Evolutionary conservation across 2,113 vertebrate genomes (phyloP), one percentile per base, ranked within the genome.

Genomic region (Pomatostomus ruficeps): DNA sequence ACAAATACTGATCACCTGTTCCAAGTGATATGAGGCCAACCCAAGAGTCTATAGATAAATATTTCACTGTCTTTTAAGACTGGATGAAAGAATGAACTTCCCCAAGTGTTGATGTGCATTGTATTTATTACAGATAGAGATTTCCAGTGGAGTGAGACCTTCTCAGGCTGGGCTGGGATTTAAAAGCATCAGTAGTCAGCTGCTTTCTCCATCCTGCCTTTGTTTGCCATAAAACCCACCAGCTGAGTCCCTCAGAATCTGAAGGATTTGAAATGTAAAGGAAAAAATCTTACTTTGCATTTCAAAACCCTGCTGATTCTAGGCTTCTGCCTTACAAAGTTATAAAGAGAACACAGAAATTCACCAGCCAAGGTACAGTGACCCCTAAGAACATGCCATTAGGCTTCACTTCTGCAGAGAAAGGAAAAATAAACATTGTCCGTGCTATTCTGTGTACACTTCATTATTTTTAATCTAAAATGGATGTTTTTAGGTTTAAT

Each of bases 241-340:
- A 89, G 55, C 65, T 62, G 71, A 79, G 70, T 45, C 45, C 58
- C 70, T 91, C 42, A 13, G 11, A 94, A 68, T 57, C 58, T 67
- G 84, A 78, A 85, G 48, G 74, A 79, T 36, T 62, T 89, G 66
- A 93, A 92, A 82, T 38, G 31, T 33, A 73, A 82, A 82, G n/a
- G 20, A n/a, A 61, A 96, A 91, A 91, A 55, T 49, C 29, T 74
- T 54, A 57, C 20, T 85, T 75, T 82, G 55, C 54, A 67, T 88
- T 95, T 95, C 88, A 91, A 89, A 95, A 20, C 33, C 31, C 28
- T 33, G 2, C 28, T 93, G 94, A 78, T 93, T 92, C 55, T 66
- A 81, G 33, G 35, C 8, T 84, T 13, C 40, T 85, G 45, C 66
- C 14, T 75, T 75, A 78, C 19, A 67, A 63, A 91, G 36, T 36